Base-by-base conservation (phyloP, 30 jellyfish, hydroid and myxozoan species). In the Pseudorhiza aurosa region DNA sequence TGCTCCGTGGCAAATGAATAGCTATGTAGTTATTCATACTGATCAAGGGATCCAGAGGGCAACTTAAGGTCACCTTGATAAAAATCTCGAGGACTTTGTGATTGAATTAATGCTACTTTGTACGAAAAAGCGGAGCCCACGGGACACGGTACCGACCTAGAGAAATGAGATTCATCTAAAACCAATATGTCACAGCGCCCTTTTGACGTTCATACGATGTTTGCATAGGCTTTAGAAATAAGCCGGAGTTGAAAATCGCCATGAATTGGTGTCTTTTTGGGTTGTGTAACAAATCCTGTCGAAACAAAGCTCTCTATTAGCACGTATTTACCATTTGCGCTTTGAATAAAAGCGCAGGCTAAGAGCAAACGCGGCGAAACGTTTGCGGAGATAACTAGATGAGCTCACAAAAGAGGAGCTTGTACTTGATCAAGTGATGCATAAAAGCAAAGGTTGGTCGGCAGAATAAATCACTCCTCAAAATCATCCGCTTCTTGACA, bases 401-500 rank as follows among this genome's bases (percentile, higher is more conserved):
- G 77, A 64, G 77, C 77, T 18, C 25, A 64, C 60, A 64, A 21
- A 30, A 39, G 82, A 33, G 29, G 82, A 40, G 67, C 68, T 68
- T 49, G 45, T 29, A 25, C 22, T 25, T 25, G 36, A 59, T 59
- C 14, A 33, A 35, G 32, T 9, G 10, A 42, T 24, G 22, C 42
- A 2, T 18, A 37, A 19, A 22, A 42, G 10, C 60, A 24, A 11
- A 53, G 10, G 21, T 21, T 72, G 58, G 65, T 53, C 49, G 72
- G 75, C 86, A 72, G 86, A 55, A 21, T 50, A 72, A 50, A 72
- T 72, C 86, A 72, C 86, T 72, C 86, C 40, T 32, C 31, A 19
- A 31, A 40, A 46, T 36, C 62, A 55, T 51, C 49, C 86, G 37
- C 72, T 28, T 18, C 19, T 43, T 72, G 86, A 72, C 86, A 72